Conservation (phyloP, 2,888 invertebrate genomes). For the Adineta ricciae region DNA sequence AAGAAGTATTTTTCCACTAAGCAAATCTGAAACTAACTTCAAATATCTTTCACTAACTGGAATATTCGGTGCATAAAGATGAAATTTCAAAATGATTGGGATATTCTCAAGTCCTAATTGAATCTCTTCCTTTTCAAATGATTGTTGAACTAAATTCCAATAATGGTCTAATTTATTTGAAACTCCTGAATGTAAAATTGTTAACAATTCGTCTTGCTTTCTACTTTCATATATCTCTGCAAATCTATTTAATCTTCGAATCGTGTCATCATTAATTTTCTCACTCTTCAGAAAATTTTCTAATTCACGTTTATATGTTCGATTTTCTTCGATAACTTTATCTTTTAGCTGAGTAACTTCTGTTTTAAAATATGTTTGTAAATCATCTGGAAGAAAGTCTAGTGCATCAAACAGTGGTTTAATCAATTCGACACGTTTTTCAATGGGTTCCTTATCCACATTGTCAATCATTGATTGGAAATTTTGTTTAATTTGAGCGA, state of each 20-base stretch:
- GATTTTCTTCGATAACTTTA: neutral
- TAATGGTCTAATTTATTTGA: neutral
- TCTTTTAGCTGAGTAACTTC: neutral
- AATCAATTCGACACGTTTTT: neutral
- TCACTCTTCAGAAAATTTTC: neutral
- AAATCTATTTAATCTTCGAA: neutral
- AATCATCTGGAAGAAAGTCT: neutral
- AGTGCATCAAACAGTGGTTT: neutral
- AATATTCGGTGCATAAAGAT: neutral
- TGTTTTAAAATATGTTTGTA: neutral
- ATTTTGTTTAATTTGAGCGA: neutral
- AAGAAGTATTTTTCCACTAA: neutral
- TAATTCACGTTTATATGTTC: neutral
- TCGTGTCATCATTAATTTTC: no score
- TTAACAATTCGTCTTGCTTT: neutral
- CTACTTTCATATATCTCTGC: neutral
- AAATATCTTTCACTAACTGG: neutral
- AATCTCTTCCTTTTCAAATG: neutral
- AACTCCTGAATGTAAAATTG: neutral
- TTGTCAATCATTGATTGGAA: neutral
- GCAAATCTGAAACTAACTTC: neutral
- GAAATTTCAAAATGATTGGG: neutral
- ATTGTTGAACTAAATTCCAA: neutral
- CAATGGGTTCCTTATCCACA: neutral
- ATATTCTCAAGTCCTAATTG: neutral